Evolutionary conservation across 2,113 vertebrate species (phyloP).

Genomic region (Halcyon malimbica): DNA sequence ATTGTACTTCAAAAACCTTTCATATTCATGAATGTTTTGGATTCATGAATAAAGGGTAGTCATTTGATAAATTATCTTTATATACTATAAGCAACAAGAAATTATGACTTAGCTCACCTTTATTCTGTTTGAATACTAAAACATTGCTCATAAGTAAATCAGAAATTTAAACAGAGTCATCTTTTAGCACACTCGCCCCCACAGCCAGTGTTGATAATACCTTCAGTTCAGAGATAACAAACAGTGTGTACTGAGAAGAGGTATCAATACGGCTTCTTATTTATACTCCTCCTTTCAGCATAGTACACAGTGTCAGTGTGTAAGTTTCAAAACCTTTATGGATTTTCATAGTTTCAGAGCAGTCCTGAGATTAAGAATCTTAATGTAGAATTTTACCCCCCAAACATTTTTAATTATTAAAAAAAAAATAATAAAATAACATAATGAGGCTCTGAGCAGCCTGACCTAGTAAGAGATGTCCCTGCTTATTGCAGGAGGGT

Average conservation of each 20-base stretch:
- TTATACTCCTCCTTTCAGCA: background rate
- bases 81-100: background rate
- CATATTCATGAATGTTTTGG: background rate
- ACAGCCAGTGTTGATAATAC: background rate
- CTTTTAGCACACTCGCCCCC: background rate
- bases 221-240: background rate
- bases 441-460: too few relatives aligned
- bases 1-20: background rate
- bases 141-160: background rate
- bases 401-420: too few relatives aligned
- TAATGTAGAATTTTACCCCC: too few relatives aligned
- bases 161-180: background rate
- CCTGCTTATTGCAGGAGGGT: too few relatives aligned
- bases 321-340: background rate
- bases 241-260: background rate
- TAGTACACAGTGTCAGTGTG: background rate
- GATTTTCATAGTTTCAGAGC: background rate
- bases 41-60: background rate
- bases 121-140: background rate
- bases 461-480: too few relatives aligned
- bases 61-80: background rate
- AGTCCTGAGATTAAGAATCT: background rate
- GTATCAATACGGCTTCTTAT: background rate
- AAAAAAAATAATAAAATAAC: too few relatives aligned
- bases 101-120: background rate